phyloP scores from a whole-genome alignment of 2,797 vertebrate species.

The Neomorphus geoffroyi region DNA sequence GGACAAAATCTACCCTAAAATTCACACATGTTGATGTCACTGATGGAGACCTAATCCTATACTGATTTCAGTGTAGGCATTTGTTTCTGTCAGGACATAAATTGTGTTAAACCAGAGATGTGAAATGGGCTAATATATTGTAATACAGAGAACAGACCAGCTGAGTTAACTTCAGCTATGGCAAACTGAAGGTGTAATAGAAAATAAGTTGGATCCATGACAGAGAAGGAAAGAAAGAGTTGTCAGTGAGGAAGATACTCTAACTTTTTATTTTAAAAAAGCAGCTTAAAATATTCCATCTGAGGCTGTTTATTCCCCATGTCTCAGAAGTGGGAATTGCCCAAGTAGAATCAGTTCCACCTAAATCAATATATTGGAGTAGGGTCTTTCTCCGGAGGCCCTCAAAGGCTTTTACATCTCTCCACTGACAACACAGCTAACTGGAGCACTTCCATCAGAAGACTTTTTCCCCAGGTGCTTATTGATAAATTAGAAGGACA shows the following conservation, averaged over 20 bases:
- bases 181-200: neutral
- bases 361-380: fast-evolving
- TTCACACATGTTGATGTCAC: neutral
- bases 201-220: neutral
- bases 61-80: neutral
- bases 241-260: neutral
- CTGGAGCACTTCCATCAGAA: neutral
- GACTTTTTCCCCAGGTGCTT: neutral
- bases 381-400: neutral
- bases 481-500: neutral
- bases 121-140: neutral
- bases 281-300: neutral
- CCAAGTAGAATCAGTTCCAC: neutral
- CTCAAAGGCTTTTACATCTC: neutral
- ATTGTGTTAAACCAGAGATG: neutral
- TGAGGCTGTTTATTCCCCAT: neutral
- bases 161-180: neutral
- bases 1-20: neutral
- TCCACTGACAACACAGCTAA: neutral
- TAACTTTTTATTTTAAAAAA: neutral
- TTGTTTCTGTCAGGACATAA: neutral
- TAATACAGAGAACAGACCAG: neutral
- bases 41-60: neutral
- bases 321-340: neutral
- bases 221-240: neutral